These are phyloP conservation scores for Atta texana DNA, from an alignment of 1,140 invertebrate species.

Conservation along the genomic window DNA sequence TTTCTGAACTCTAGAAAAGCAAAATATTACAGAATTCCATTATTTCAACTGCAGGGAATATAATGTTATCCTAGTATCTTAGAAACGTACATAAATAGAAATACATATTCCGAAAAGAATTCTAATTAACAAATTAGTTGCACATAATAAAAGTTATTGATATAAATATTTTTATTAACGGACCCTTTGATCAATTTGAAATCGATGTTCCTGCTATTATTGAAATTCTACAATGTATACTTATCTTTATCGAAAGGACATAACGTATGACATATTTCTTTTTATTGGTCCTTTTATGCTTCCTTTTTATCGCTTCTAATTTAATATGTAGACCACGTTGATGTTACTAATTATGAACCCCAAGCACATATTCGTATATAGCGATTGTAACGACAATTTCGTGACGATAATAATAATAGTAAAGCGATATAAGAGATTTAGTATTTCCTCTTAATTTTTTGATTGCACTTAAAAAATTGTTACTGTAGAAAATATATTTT, in stretches of 20 bases:
- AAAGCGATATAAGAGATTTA: neutral
- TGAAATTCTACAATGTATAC: neutral
- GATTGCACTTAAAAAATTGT: neutral
- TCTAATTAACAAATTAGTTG: neutral
- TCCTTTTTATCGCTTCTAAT: conserved; percentile 17
- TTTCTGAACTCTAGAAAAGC: neutral
- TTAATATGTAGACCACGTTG: conserved; percentile 47
- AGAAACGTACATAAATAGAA: neutral
- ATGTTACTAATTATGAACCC: conserved; percentile 17
- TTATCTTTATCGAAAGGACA: neutral
- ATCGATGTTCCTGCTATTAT: neutral
- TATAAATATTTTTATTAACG: neutral
- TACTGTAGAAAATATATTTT: neutral
- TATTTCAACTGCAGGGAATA: neutral
- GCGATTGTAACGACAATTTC: conserved; percentile 44
- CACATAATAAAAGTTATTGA: neutral
- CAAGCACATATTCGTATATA: conserved; percentile 23
- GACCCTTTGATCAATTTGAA: neutral
- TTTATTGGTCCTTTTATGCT: conserved; percentile 7
- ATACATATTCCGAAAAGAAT: neutral
- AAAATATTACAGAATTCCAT: conserved; percentile 21
- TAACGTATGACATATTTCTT: neutral
- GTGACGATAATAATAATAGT: conserved; percentile 39
- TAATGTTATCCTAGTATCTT: neutral
- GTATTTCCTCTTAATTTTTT: neutral